These are phyloP conservation scores for Fistularia commersonii DNA, from an alignment of 2,797 vertebrate species.

Conservation along the genomic window DNA sequence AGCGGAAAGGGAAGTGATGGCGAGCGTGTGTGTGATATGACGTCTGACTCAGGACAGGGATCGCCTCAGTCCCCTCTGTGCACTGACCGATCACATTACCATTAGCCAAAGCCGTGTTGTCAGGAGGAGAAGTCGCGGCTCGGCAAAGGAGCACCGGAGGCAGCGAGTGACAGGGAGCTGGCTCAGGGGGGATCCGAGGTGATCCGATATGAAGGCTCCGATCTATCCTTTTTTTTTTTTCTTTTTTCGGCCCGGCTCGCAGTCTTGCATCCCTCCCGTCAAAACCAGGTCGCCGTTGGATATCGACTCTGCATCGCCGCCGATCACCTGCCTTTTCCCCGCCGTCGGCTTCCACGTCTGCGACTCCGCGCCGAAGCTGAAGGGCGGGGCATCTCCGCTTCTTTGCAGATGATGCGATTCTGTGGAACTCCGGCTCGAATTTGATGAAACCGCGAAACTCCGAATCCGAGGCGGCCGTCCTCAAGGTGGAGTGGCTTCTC, in stretches of 20 bases:
- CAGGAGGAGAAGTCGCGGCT: constrained; percentile 56
- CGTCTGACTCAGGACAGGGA: constrained; percentile 52
- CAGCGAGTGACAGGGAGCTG: constrained; percentile 44
- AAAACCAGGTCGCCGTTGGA: too few relatives aligned
- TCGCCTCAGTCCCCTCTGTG: constrained; percentile 50
- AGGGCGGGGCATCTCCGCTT: too few relatives aligned
- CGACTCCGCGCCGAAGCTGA: too few relatives aligned
- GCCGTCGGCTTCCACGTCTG: too few relatives aligned
- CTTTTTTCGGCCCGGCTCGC: not conserved
- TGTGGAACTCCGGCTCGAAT: too few relatives aligned
- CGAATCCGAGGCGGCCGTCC: too few relatives aligned
- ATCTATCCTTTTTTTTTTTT: constrained; percentile 26
- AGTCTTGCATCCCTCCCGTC: too few relatives aligned
- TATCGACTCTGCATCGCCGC: too few relatives aligned
- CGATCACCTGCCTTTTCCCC: too few relatives aligned
- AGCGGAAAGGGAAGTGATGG: constrained; percentile 49
- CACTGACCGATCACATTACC: constrained; percentile 72
- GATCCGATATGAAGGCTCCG: constrained; percentile 50
- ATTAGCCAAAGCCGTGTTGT: constrained; percentile 59
- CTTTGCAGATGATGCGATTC: too few relatives aligned
- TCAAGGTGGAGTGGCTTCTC: too few relatives aligned
- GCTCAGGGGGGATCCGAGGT: constrained; percentile 40
- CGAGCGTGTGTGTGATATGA: constrained; percentile 51
- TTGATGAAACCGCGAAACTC: too few relatives aligned
- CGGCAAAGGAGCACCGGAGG: constrained; percentile 26